Evolutionary conservation across 2,113 vertebrate genomes (phyloP), one percentile per base, ranked within the genome.

Genomic region (Onychorhynchus coronatus): DNA sequence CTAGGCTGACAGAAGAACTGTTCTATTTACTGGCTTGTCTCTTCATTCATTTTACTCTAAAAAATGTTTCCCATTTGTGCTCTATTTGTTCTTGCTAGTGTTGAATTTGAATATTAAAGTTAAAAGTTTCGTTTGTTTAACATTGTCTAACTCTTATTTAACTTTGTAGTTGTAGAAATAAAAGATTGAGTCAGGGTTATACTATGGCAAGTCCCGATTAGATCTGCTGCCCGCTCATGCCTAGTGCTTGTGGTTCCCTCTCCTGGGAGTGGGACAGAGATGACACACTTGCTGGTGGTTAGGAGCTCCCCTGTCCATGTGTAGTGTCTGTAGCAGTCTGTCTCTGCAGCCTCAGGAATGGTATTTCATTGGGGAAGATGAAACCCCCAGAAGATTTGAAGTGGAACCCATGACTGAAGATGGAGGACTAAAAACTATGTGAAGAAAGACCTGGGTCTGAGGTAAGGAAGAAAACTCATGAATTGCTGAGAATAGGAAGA

Each of bases 51-150:
- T 97, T 96, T 96, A 96, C 77, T 95, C 95, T 91, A 81, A 96
- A 95, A 68, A 42, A 21, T 95, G 88, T 98, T 98, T 97, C 82
- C 91, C 82, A 95, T 95, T 97, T 97, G 95, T 97, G 88, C 95
- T 97, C 80, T 96, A 39, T 86, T 97, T 97, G 96, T 98, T 98
- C 91, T 96, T 97, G 96, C 77, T 98, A 97, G 96, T 95, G 96
- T 97, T 97, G 84, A 88, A 96, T 96, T 96, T 96, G 96, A 96
- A 97, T 96, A 98, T 98, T 98, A 98, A 98, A 98, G 96, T 98
- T 97, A 94, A 97, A 94, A 93, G 96, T 96, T 97, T 95, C 93
- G 95, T 97, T 98, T 95, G 97, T 97, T 98, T 95, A 97, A 74
- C 65, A 46, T 66, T 94, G 96, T 94, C 68, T 92, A 95, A 92